Base-by-base conservation (phyloP, 2,888 invertebrate genomes). In the Anthrax anthrax region DNA sequence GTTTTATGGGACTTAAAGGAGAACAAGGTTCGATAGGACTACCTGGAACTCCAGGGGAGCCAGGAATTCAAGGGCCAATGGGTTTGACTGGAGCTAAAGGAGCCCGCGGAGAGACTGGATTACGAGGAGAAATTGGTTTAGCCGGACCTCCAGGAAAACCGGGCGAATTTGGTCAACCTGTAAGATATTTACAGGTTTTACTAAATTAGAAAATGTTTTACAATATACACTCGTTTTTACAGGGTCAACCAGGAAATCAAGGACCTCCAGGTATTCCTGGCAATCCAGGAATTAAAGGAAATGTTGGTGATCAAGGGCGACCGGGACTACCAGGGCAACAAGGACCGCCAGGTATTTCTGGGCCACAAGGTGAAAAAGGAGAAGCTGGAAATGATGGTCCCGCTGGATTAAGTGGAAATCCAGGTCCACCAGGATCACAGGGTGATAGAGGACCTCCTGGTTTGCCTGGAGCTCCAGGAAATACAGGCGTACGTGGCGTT, bases 61-160 rank as follows among this genome's bases (percentile, higher is more conserved):
- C 78, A 57, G 88, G 88, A 48, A 73, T 80, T 42, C 75, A 78
- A 59, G 88, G 88, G 52, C 55, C 69, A 16, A 67, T 70, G 37
- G 89, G 89, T 43, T 59, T 70, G 13, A 63, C 72, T n/a, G 88
- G 89, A 42, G 70, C 72, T 44, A 86, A 85, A 59, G 89, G 88
- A 55, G 83, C 82, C 41, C 70, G 74, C 39, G 87, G 87, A 43
- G 69, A 65, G 12, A 69, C 74, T 12, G 89, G 89, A 40, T 65
- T 65, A 41, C 42, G 70, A 78, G 29, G 29, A 1, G 29, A 32
- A 12, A 74, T 78, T 34, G 88, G 88, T 23, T 51, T 71, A 32
- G 63, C 68, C 4, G 88, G 88, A 39, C 64, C 67, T 5, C 71
- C 72, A 51, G 87, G 89, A 40, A 69, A 69, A 1, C 72, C 70